Evolutionary conservation across 2,113 vertebrate genomes (phyloP), one percentile per base, ranked within the genome.

Genomic region (Salminus brasiliensis): DNA sequence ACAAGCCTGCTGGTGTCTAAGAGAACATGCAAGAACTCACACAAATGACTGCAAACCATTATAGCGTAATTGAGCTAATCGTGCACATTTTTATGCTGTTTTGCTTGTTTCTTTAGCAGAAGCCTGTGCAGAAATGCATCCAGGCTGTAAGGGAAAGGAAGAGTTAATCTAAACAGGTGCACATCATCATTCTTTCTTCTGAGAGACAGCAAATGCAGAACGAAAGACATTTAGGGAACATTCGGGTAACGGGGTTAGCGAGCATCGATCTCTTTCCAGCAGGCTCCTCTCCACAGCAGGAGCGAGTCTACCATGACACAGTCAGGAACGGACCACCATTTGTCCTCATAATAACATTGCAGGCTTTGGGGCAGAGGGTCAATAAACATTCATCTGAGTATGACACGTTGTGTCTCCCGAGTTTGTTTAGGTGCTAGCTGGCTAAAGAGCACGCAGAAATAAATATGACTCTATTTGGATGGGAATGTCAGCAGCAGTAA

Each of bases 361-460:
- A 41, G 52, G 52, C 52, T 73, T 66, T 23, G 34, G 52, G 52
- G 25, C 41, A 36, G 23, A 53, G 55, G 55, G 34, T 27, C 71
- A 73, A 55, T 36, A 72, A 72, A 73, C 34, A 73, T 73, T 73
- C 53, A 57, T 73, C 34, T 25, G 52, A 32, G 23, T 41, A 41
- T 73, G 71, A 73, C 71, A 72, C 10, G 23, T 53, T 53, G 15
- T 34, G 34, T 72, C 18, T 34, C n/a, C 15, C 52, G 57, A 23
- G 62, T 66, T 66, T 39, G 62, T 66, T 66, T 36, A 66, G 7
- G 10, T 18, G 32, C 55, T 25, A 59, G 52, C n/a, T 39, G 21
- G 36, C n/a, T 27, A 59, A 10, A 59, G 52, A n/a, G 27, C 52
- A 59, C 34, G n/a, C 62, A 66, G 32, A 39, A 39, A 36, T 59